phyloP scores from a whole-genome alignment of 2,113 vertebrate species.

The Diadophis punctatus region DNA sequence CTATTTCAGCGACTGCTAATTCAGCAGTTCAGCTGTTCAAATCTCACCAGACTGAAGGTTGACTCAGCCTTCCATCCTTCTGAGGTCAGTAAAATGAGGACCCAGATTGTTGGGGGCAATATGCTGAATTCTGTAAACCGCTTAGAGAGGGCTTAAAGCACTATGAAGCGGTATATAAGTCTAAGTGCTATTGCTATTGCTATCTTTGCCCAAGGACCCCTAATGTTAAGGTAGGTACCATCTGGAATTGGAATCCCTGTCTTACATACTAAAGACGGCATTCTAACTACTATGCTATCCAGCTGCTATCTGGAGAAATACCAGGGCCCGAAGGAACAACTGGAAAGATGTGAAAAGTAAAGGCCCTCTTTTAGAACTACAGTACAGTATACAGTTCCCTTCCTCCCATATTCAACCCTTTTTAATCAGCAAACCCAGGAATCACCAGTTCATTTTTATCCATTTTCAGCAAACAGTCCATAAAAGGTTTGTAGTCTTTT shows the following conservation, averaged over 20 bases:
- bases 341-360: neutral
- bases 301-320: neutral
- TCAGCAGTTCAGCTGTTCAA: too few relatives aligned
- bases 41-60: too few relatives aligned
- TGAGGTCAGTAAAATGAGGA: too few relatives aligned
- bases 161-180: too few relatives aligned
- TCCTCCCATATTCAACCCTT: neutral
- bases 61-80: too few relatives aligned
- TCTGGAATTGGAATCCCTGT: neutral
- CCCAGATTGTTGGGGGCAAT: too few relatives aligned
- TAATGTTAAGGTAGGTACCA: neutral
- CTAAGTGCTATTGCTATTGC: too few relatives aligned
- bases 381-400: neutral
- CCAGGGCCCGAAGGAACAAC: neutral
- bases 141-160: too few relatives aligned
- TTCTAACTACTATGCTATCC: neutral
- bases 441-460: neutral
- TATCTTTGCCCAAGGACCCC: neutral
- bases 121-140: too few relatives aligned
- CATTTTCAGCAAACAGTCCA: neutral
- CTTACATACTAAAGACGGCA: neutral
- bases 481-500: neutral
- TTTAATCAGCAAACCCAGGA: neutral
- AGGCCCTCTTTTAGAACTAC: neutral
- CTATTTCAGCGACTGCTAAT: too few relatives aligned